phyloP scores from a whole-genome alignment of 2,888 invertebrate species.

The Oxystoma pomonae region DNA sequence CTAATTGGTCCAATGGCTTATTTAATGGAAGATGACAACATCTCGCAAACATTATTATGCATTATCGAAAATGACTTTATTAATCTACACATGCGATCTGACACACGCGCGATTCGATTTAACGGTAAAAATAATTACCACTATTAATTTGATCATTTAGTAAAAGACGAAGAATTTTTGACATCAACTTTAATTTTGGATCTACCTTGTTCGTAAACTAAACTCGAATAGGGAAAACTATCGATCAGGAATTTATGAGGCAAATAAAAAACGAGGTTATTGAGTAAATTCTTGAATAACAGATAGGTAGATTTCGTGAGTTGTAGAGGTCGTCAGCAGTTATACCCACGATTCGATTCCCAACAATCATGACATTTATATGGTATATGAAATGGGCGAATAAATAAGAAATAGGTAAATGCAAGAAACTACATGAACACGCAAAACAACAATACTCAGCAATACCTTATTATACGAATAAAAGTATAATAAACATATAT shows the following conservation, averaged over 20 bases:
- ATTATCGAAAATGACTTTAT: not conserved
- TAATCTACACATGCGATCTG: not conserved
- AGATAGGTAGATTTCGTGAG: not conserved
- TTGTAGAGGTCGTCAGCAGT: not conserved
- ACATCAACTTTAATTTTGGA: too few species aligned
- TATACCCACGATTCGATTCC: not conserved
- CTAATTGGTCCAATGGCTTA: not conserved
- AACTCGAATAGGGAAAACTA: not conserved
- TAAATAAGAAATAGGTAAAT: not conserved
- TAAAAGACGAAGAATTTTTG: too few species aligned
- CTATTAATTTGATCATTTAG: not conserved
- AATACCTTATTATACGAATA: conserved; percentile 12
- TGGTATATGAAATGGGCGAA: not conserved
- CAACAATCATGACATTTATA: not conserved
- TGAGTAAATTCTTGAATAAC: not conserved
- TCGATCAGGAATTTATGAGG: not conserved
- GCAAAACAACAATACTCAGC: conserved; percentile 2
- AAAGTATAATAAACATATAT: conserved; percentile 9
- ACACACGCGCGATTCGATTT: not conserved
- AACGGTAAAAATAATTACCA: not conserved
- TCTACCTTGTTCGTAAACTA: not conserved
- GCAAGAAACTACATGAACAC: not conserved
- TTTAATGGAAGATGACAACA: not conserved
- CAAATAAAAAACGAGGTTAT: not conserved
- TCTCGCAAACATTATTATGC: not conserved